Base-by-base conservation (phyloP, 2,113 vertebrate genomes). In the Actenoides hombroni region DNA sequence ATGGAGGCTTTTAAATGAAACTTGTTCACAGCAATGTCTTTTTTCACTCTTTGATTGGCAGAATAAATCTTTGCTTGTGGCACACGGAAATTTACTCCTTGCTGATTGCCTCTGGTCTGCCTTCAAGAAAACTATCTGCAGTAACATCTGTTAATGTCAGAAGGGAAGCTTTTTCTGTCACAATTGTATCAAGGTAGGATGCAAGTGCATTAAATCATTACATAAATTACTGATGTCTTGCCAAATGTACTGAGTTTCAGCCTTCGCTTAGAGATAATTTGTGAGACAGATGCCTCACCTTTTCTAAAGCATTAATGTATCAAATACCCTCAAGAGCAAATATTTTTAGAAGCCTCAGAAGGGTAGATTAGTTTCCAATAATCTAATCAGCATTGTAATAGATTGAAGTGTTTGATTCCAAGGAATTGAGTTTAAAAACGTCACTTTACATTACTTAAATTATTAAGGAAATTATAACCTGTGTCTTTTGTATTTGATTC, bases 171-270 rank as follows among this genome's bases (percentile, higher is more conserved):
- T 90, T 95, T 94, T 80, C 51, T 93, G 16, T 76, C 65, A 61
- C 93, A 96, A 93, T 77, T 83, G 68, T 86, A 96, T 95, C 68
- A 87, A 95, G 91, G 69, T 88, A 93, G 76, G 77, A 97, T 70
- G 48, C 61, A 96, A 92, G 71, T 67, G 31, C 24, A 29, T 93
- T 92, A 94, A 93, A 94, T 85, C 63, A 48, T 81, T 77, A 79
- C 40, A 80, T 83, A 94, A 96, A 95, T 96, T 88, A 78, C 7
- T 68, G 54, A 46, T 67, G 40, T 64, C 53, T 75, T 92, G 35
- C 39, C 89, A 54, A 95, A 96, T n/a, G 15, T 26, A 49, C 59
- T 86, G 42, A 81, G 28, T 94, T 88, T 76, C 64, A 89, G 46
- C 42, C 37, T 90, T 88, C 31, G 29, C 15, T 91, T 76, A 81